Percentiles rank a stretch among this genome's conserved stretches.
phyloP scores from a whole-genome alignment of 1,140 invertebrate genomes.

The Drosophila melanica region DNA sequence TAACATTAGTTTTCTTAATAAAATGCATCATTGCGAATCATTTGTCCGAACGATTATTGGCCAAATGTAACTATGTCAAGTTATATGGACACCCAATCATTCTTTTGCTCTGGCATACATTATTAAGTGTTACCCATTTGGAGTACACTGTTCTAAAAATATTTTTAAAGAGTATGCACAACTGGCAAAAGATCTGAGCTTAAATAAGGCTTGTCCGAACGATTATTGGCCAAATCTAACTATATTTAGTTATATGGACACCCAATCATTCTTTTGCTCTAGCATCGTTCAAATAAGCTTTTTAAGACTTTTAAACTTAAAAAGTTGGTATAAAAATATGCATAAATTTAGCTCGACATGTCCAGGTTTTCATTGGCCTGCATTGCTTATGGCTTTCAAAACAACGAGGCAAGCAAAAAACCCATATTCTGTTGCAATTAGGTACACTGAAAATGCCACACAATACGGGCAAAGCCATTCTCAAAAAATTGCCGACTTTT shows the following conservation, averaged over 20 bases:
- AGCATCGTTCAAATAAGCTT: constrained; percentile 54
- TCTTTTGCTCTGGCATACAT: constrained; percentile 65
- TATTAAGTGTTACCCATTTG: constrained; percentile 7
- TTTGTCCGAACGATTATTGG: constrained; percentile 58
- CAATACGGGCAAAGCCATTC: constrained; percentile 29
- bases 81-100: constrained; percentile 75
- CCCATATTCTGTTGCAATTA: constrained; percentile 72
- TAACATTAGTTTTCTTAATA: background rate
- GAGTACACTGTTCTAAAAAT: background rate
- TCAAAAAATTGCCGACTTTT: constrained; percentile 43
- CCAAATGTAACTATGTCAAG: constrained; percentile 74
- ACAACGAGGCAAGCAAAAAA: constrained; percentile 83
- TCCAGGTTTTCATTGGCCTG: constrained; percentile 81
- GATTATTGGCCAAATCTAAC: constrained; percentile 73
- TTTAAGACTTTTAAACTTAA: constrained; percentile 46
- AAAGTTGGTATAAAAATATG: constrained; percentile 42
- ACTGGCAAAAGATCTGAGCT: background rate
- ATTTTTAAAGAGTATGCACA: constrained; percentile 12
- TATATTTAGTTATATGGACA: constrained; percentile 71
- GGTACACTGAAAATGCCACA: constrained; percentile 64
- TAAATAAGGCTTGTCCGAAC: constrained; percentile 33
- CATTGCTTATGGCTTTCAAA: constrained; percentile 41
- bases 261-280: constrained; percentile 72
- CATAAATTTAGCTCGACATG: constrained; percentile 22
- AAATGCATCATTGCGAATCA: background rate